Base-by-base conservation (phyloP, 2,113 vertebrate species). In the Isichthys henryi region DNA sequence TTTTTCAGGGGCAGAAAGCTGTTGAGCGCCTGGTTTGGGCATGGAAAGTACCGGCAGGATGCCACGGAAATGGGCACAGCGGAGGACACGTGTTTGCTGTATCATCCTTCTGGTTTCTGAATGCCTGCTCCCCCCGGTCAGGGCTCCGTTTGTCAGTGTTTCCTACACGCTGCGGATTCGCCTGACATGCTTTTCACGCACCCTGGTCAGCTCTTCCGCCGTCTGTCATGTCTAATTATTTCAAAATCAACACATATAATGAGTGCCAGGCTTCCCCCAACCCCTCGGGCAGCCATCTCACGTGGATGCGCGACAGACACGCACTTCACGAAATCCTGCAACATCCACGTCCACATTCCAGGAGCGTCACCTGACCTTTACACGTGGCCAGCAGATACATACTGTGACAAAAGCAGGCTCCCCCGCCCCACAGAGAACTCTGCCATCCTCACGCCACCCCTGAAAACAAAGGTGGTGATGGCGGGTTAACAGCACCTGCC, bases 281-380 rank as follows among this genome's bases (percentile, higher is more conserved):
- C 27, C 43, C 27, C 62, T n/a, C 27, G 31, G 66, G 39, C 43
- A 48, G 17, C n/a, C 62, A 49, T 43, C n/a, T 48, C 45, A 5
- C 13, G n/a, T 10, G 58, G 62, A 21, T 23, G 66, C 5, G n/a
- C 10, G 31, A 19, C 46, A 17, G 66, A n/a, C 15, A 27, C 13
- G 39, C 9, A 23, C 87, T 45, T 35, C 35, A 45, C 23, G 3
- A 10, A 45, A 77, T 10, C 48, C 43, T 23, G 27, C 66, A 5
- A 52, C 88, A 50, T 10, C 48, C 50, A 17, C 5, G n/a, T 15
- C 45, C 21, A 23, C 15, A 82, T 58, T 58, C 43, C 19, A 49
- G 19, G 95, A 95, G 96, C 95, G 94, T 95, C 95, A 95, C 94
- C 93, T 93, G 93, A 94, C 95, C 94, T 95, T 95, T 95, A 45